These are phyloP conservation scores for Acanthococcus lagerstroemiae DNA, from an alignment of 2,888 invertebrate species.

Conservation along the genomic window DNA sequence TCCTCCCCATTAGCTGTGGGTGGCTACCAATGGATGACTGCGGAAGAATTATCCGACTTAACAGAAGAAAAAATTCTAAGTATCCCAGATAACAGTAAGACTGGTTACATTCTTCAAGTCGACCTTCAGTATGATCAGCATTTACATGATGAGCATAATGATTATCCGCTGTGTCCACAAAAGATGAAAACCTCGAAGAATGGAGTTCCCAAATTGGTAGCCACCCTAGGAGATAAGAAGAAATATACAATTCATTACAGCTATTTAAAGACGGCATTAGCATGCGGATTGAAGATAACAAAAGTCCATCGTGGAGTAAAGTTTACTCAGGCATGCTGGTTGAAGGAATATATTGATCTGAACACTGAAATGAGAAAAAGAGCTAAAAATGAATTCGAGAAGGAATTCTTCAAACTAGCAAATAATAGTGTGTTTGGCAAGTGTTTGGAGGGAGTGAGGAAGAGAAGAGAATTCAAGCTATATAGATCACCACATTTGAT, in stretches of 20 bases:
- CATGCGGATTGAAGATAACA: conserved; percentile 36
- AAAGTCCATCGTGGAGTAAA: conserved; percentile 40
- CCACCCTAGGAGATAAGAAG: conserved; percentile 34
- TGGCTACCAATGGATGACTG: conserved; percentile 12
- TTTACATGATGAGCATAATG: conserved; percentile 40
- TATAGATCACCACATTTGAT: conserved; percentile 43
- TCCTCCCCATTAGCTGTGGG: conserved; percentile 9
- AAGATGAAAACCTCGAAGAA: no score
- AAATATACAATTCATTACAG: conserved; percentile 39
- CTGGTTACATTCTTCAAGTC: conserved; percentile 14
- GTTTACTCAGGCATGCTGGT: conserved; percentile 41
- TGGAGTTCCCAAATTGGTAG: conserved; percentile 1
- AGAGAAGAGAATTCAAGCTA: conserved; percentile 44
- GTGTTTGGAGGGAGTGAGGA: conserved; percentile 37
- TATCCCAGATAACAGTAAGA: conserved; percentile 4
- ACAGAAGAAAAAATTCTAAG: conserved; percentile 6
- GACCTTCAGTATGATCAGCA: conserved; percentile 41
- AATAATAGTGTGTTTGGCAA: conserved; percentile 8
- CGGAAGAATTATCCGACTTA: conserved; percentile 14
- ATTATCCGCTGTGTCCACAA: no score
- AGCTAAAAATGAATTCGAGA: conserved; percentile 40
- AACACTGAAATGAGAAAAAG: conserved; percentile 40
- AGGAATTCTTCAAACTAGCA: conserved; percentile 32
- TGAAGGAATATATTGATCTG: conserved; percentile 41
- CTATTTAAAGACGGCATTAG: conserved; percentile 37